Conservation (phyloP, 2,888 invertebrate species). For the Germaria angustata region DNA sequence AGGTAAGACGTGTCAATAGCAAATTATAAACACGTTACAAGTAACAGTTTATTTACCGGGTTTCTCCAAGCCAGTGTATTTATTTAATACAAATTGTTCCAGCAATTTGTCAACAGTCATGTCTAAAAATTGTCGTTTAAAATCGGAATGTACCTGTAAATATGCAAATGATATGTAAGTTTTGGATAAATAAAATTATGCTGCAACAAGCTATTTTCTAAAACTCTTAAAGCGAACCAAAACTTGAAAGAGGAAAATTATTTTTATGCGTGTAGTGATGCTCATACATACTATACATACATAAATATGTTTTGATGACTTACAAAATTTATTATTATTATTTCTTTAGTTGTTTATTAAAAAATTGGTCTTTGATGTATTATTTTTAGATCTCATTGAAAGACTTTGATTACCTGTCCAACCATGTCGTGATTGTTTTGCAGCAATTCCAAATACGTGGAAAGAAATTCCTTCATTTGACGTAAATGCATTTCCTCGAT, state of each 20-base stretch:
- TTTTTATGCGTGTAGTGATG: too few species aligned
- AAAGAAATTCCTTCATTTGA: conserved; percentile 97
- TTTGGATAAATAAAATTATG: background rate
- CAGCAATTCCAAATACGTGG: conserved; percentile 91
- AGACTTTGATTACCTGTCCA: conserved; percentile 85
- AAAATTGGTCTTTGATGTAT: too few species aligned
- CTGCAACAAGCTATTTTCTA: too few species aligned
- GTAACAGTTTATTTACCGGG: conserved; percentile 84
- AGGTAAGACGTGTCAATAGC: background rate
- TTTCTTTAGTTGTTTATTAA: too few species aligned
- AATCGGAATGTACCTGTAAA: conserved; percentile 91
- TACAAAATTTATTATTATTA: too few species aligned
- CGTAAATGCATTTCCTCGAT: conserved; percentile 94
- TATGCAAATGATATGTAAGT: background rate
- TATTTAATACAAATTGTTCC: conserved; percentile 94
- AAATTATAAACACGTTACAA: background rate
- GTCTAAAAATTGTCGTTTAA: conserved; percentile 93
- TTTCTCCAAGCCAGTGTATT: conserved; percentile 95
- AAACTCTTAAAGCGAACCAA: too few species aligned
- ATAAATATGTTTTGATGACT: too few species aligned
- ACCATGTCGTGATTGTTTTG: conserved; percentile 94
- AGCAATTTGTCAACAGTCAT: conserved; percentile 95
- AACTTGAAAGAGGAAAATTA: too few species aligned
- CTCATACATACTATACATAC: too few species aligned
- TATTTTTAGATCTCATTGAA: too few species aligned